Percentiles rank a stretch among this genome's conserved stretches.
phyloP scores from a whole-genome alignment of 1,140 invertebrate species.

The Drosophila nannoptera region DNA sequence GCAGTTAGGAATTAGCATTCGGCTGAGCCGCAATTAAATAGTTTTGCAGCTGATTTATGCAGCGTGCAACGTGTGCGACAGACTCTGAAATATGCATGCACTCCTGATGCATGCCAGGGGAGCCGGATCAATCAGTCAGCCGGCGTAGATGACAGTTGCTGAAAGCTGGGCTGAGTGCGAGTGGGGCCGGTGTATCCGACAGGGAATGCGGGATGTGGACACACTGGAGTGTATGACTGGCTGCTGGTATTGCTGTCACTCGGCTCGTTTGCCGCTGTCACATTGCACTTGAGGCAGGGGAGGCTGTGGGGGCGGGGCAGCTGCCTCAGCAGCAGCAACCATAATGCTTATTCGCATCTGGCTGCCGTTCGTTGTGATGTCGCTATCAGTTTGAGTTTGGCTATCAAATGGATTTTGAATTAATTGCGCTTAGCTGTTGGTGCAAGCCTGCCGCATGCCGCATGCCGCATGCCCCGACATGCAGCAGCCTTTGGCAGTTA shows the following conservation, averaged over 20 bases:
- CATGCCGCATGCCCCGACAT: too few species aligned
- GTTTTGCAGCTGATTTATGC: background rate
- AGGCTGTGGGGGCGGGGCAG: constrained; percentile 35
- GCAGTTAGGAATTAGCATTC: too few species aligned
- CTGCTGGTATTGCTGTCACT: constrained; percentile 29
- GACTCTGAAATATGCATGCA: constrained; percentile 32
- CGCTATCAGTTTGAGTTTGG: constrained; percentile 51
- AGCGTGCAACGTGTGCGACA: background rate
- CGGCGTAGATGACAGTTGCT: constrained; percentile 55
- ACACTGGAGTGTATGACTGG: constrained; percentile 11
- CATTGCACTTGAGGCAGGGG: constrained; percentile 62
- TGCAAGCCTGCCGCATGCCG: constrained; percentile 21
- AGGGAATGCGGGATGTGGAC: background rate
- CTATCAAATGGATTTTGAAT: constrained; percentile 67
- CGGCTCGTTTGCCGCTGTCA: constrained; percentile 56
- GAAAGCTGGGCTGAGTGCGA: constrained; percentile 2
- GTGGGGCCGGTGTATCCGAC: background rate
- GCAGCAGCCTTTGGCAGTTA: constrained; percentile 42
- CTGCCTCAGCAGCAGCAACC: constrained; percentile 16
- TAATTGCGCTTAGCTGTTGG: constrained; percentile 57
- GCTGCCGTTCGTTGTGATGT: constrained; percentile 25
- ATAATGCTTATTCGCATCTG: constrained; percentile 34
- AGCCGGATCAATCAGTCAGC: constrained; percentile 61
- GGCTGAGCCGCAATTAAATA: background rate
- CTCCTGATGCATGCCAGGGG: constrained; percentile 8